Percentiles rank a stretch among this genome's conserved stretches.
phyloP scores from a whole-genome alignment of 2,888 invertebrate species.

The Parnassius apollo region DNA sequence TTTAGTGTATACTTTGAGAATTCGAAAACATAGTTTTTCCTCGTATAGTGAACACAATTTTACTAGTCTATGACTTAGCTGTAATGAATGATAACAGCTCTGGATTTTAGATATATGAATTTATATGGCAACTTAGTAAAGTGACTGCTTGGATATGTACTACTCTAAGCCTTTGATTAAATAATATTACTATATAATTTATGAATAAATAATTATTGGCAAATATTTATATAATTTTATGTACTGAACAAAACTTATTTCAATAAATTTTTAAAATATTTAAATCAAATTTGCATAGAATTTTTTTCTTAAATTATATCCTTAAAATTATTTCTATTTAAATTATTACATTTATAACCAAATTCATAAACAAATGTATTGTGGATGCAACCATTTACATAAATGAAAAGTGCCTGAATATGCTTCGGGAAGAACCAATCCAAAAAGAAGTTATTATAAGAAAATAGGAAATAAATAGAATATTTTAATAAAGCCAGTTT shows the following conservation, averaged over 20 bases:
- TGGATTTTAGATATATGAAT: conserved; percentile 45
- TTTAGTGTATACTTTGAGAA: conserved; percentile 30
- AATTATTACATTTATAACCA: too few relatives aligned
- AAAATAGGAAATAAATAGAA: neutral
- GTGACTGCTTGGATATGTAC: neutral
- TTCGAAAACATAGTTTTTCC: conserved; percentile 28
- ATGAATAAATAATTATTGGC: conserved; percentile 11
- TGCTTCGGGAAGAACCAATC: neutral
- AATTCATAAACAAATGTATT: neutral
- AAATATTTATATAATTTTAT: conserved; percentile 9
- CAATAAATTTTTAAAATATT: neutral
- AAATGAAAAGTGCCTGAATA: neutral
- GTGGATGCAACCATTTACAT: neutral
- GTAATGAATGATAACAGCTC: conserved; percentile 68
- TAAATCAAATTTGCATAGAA: too few relatives aligned
- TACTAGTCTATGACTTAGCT: conserved; percentile 69
- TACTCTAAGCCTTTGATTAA: neutral
- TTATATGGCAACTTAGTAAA: neutral
- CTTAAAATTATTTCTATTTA: too few relatives aligned
- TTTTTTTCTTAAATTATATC: too few relatives aligned
- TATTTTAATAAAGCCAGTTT: conserved; percentile 16
- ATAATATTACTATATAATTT: conserved; percentile 5
- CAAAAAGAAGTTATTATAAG: neutral
- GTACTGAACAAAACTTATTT: neutral
- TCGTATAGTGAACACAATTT: conserved; percentile 60